A percentile compares a stretch with the other conserved stretches of the same genome.
Evolutionary conservation across 1,140 invertebrate genomes (phyloP).

Genomic region (Theocolax elegans): DNA sequence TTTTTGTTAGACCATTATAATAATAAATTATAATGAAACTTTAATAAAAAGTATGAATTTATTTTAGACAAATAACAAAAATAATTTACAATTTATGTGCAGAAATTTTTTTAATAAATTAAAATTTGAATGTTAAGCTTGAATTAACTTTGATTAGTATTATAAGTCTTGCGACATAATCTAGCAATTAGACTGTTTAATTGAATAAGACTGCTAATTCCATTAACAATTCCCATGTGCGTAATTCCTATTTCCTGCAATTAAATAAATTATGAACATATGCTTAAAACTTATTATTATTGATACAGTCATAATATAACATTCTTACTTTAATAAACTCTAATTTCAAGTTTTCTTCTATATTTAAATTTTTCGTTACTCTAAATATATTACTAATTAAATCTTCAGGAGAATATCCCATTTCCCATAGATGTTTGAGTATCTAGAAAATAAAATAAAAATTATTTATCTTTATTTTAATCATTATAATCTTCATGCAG

Average conservation of each 20-base stretch:
- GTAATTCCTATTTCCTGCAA: conserved; percentile 91
- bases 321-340: conserved; percentile 83
- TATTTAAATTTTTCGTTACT: conserved; percentile 88
- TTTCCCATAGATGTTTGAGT: conserved; percentile 87
- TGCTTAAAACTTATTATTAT: conserved; percentile 28
- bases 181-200: conserved; percentile 88
- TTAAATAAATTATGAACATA: conserved; percentile 49
- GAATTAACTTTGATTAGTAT: no score
- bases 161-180: conserved; percentile 80
- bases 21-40: no score
- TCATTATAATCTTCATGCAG: no score
- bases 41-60: no score
- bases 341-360: conserved; percentile 85
- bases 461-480: no score
- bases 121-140: no score
- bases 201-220: conserved; percentile 88
- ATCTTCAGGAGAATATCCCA: conserved; percentile 97
- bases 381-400: conserved; percentile 95
- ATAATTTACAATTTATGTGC: no score
- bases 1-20: no score
- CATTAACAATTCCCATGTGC: conserved; percentile 91
- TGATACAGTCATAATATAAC: not conserved
- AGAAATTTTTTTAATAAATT: no score
- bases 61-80: no score
- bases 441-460: conserved; percentile 72